Evolutionary conservation across 1,140 invertebrate species (phyloP), one percentile per base, ranked within the genome.

Genomic region (Tetraneura akinire): DNA sequence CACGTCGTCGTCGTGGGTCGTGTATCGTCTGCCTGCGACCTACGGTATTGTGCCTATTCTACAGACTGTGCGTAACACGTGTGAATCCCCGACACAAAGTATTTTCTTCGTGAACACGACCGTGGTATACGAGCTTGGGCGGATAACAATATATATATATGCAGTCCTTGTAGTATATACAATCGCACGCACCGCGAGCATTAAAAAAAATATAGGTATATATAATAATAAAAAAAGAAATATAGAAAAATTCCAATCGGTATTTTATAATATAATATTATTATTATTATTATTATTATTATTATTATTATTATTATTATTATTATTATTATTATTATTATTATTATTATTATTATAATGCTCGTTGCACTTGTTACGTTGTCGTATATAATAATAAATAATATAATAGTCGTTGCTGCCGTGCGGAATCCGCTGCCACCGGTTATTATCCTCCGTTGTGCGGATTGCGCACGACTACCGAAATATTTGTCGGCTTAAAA

Each of bases 21-120:
- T 37, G 51, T 76, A 76, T 55, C 73, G 29, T 76, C 73, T 76
- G 49, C 73, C 42, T 76, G 51, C 32, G 26, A 73, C 70, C 70
- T 51, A 73, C 49, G 26, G 47, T 73, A 73, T 73, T 73, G 70
- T 73, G 26, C 29, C 70, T 53, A 68, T 68, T 68, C 66, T 51
- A 14, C 47, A 51, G 70, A 51, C 45, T 73, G 73, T 74, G 51
- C 51, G 73, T 76, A 57, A 76, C 73, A 76, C 73, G 73, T 57
- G 73, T 76, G 73, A 76, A 76, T 57, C 53, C 51, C n/a, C 51
- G 66, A 76, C 73, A 76, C 73, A 76, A 76, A 76, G 73, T 76
- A 57, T 76, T 73, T 51, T 76, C 60, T 51, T 21, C 47, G 49
- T 51, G 42, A 16, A 71, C 16, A 32, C 68, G 21, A 26, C 29